Conservation (phyloP, 2,888 invertebrate species). For the Cataglyphis livida region DNA sequence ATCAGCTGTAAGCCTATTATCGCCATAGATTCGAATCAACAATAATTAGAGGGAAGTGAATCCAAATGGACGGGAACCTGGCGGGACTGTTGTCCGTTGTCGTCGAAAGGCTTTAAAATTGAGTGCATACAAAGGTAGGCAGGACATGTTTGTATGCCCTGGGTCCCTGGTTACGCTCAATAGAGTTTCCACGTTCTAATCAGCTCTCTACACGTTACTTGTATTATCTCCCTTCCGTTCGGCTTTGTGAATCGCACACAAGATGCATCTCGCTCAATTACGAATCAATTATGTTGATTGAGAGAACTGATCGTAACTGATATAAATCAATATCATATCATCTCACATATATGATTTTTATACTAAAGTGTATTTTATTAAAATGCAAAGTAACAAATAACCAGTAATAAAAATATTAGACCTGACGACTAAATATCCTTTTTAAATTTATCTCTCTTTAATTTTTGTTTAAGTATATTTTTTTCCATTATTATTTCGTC, state of each 20-base stretch:
- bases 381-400: constrained; percentile 20
- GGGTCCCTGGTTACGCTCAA: constrained; percentile 51
- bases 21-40: constrained; percentile 62
- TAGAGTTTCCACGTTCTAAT: constrained; percentile 66
- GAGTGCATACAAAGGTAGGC: constrained; percentile 65
- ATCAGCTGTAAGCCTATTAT: constrained; percentile 71
- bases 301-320: background rate
- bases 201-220: constrained; percentile 66
- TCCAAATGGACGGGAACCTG: constrained; percentile 52
- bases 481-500: background rate
- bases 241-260: constrained; percentile 32
- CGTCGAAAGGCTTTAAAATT: constrained; percentile 69
- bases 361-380: constrained; percentile 15
- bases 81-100: constrained; percentile 27
- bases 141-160: constrained; percentile 45
- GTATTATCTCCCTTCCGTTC: constrained; percentile 58
- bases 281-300: constrained; percentile 9
- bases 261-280: constrained; percentile 35
- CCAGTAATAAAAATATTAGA: background rate
- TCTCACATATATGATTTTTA: constrained; percentile 15
- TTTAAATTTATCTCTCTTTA: background rate
- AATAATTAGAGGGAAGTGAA: constrained; percentile 71
- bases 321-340: constrained; percentile 2
- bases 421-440: background rate
- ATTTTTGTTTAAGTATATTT: background rate